Conservation (phyloP, 1,140 invertebrate species). For the Bombus balteatus region DNA sequence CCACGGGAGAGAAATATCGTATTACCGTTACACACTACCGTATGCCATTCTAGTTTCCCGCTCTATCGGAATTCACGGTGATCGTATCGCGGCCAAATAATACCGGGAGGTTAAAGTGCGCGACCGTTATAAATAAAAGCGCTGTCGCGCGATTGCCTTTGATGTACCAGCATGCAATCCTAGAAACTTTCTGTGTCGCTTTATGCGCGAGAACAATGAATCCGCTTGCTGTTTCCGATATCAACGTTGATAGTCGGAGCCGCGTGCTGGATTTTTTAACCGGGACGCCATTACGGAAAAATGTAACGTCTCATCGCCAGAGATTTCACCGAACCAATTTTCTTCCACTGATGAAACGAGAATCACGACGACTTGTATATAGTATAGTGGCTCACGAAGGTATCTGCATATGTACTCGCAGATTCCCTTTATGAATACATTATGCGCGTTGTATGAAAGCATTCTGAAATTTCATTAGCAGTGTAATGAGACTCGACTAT, state of each 20-base stretch:
- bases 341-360: too few species aligned
- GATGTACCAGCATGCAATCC: neutral
- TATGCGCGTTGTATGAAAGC: too few species aligned
- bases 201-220: neutral
- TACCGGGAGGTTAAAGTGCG: neutral
- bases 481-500: too few species aligned
- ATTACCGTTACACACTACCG: conserved; percentile 36
- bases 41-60: conserved; percentile 19
- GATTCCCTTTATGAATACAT: too few species aligned
- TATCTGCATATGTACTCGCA: too few species aligned
- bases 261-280: too few species aligned
- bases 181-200: neutral
- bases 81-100: conserved; percentile 26
- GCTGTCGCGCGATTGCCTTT: neutral
- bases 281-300: neutral
- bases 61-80: conserved; percentile 30
- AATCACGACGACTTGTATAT: too few species aligned
- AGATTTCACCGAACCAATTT: too few species aligned
- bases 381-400: too few species aligned
- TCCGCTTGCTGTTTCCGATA: neutral
- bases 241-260: neutral
- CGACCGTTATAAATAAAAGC: neutral
- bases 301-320: neutral
- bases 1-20: conserved; percentile 45
- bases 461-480: too few species aligned